Conservation (phyloP, 2,797 vertebrate genomes). For the Valencia hispanica region DNA sequence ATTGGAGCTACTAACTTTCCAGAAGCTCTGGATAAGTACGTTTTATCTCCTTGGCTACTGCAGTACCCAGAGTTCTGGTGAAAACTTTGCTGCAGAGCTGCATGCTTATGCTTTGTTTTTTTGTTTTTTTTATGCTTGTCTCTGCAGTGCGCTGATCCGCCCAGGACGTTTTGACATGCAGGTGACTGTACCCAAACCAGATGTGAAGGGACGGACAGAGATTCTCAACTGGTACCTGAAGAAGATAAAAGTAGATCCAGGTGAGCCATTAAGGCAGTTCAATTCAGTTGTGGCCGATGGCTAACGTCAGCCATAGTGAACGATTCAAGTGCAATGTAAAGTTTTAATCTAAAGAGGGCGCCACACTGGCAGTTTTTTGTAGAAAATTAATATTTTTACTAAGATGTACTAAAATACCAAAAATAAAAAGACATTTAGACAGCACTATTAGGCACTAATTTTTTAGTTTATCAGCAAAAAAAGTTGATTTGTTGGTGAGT, state of each 20-base stretch:
- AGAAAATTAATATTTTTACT: too few species aligned
- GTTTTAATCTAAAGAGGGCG: too few species aligned
- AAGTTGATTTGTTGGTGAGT: too few species aligned
- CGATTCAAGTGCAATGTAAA: too few species aligned
- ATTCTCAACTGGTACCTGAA: slow-evolving; percentile 98
- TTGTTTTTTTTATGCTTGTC: neutral
- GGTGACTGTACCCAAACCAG: slow-evolving; percentile 96
- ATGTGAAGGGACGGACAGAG: slow-evolving; percentile 95
- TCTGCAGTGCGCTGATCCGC: slow-evolving; percentile 90
- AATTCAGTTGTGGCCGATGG: too few species aligned
- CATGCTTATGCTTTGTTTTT: neutral
- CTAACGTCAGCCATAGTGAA: too few species aligned
- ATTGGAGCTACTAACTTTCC: slow-evolving; percentile 99
- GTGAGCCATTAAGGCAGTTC: slow-evolving; percentile 60
- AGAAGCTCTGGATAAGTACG: slow-evolving; percentile 97
- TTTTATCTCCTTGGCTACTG: slow-evolving; percentile 40
- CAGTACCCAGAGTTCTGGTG: neutral
- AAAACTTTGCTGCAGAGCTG: neutral
- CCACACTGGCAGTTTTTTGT: too few species aligned
- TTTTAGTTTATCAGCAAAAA: too few species aligned
- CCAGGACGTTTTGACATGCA: slow-evolving; percentile 99
- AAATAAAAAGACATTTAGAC: too few species aligned
- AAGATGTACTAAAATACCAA: too few species aligned
- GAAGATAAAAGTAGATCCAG: slow-evolving; percentile 95
- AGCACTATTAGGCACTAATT: too few species aligned